Percentiles rank a stretch among this genome's conserved stretches.
Evolutionary conservation across 2,797 vertebrate genomes (phyloP).

Genomic region (Pyrocephalus nanus): DNA sequence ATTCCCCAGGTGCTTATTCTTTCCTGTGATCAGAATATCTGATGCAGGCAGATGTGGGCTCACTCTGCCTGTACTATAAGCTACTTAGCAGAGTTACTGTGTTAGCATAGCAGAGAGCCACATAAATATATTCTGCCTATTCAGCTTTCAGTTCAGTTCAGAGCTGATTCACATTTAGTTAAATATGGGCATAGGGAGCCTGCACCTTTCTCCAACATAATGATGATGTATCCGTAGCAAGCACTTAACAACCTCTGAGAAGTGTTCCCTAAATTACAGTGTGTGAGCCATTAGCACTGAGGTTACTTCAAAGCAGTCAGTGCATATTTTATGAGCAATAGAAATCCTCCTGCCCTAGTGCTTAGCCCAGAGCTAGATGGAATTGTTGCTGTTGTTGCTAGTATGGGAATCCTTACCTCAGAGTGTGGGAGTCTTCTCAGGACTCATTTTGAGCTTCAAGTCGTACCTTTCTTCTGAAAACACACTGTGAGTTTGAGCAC

Average conservation of each 20-base stretch:
- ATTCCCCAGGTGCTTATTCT: not conserved
- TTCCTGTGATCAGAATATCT: not conserved
- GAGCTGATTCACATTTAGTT: not conserved
- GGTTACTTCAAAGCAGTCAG: not conserved
- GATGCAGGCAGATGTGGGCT: not conserved
- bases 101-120: not conserved
- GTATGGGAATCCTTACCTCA: not conserved
- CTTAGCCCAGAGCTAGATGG: not conserved
- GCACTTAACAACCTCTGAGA: not conserved
- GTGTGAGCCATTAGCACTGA: not conserved
- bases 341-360: not conserved
- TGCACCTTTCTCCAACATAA: not conserved
- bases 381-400: not conserved
- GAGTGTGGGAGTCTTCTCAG: not conserved
- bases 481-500: accelerated
- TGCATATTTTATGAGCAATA: not conserved
- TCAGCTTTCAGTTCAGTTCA: not conserved
- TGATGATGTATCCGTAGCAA: not conserved
- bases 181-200: not conserved
- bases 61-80: not conserved
- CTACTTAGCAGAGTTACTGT: not conserved
- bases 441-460: not conserved
- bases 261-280: not conserved
- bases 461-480: not conserved
- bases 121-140: not conserved